These are phyloP conservation scores for Mesoclemmys tuberculata DNA, from an alignment of 2,113 vertebrate genomes.

Conservation along the genomic window DNA sequence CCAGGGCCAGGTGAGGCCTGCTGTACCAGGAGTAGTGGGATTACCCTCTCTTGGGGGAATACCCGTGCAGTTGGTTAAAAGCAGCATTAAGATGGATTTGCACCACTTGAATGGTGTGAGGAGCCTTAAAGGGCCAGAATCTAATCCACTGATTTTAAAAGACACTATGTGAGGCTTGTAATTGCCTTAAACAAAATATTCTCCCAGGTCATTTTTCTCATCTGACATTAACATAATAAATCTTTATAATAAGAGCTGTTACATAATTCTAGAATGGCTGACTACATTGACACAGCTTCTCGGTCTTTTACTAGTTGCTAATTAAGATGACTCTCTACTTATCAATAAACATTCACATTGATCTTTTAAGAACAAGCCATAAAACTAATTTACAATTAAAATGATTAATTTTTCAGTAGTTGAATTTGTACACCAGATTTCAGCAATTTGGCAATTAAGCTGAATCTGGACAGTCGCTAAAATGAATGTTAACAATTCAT, in stretches of 20 bases:
- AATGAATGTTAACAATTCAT: not conserved
- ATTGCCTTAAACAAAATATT: not conserved
- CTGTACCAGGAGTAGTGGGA: not conserved
- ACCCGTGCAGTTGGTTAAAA: not conserved
- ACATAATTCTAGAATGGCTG: not conserved
- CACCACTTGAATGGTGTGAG: not conserved
- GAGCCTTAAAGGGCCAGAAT: not conserved
- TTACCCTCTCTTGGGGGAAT: not conserved
- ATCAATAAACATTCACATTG: not conserved
- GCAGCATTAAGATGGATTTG: not conserved
- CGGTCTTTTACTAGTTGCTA: not conserved
- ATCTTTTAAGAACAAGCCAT: not conserved
- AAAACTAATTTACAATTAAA: not conserved
- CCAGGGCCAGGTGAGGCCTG: not conserved
- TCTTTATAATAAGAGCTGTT: not conserved
- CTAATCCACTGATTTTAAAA: not conserved
- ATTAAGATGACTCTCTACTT: constrained; percentile 7
- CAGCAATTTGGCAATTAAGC: not conserved
- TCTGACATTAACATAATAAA: not conserved
- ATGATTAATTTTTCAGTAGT: not conserved
- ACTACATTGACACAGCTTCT: not conserved
- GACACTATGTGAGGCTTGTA: not conserved
- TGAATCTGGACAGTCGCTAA: not conserved
- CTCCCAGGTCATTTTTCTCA: not conserved
- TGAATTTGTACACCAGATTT: not conserved